These are phyloP conservation scores for Cyprichromis sp. DNA, from an alignment of 2,113 vertebrate species.

Conservation along the genomic window DNA sequence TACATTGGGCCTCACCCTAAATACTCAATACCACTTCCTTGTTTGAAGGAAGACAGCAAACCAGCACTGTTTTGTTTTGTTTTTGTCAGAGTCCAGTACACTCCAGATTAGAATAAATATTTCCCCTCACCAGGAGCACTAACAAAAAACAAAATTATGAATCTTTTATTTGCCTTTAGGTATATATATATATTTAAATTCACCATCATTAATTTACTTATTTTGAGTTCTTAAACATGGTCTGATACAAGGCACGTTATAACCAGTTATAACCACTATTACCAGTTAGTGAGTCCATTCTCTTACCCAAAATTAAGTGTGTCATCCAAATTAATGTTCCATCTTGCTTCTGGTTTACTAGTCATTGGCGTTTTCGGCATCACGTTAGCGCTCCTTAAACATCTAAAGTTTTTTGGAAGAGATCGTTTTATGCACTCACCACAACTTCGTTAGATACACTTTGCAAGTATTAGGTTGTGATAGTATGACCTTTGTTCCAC, in stretches of 20 bases:
- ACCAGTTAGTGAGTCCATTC: background rate
- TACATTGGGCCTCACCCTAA: background rate
- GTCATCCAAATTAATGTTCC: background rate
- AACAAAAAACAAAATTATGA: background rate
- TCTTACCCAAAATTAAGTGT: background rate
- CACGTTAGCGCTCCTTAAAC: accelerated
- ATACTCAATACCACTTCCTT: background rate
- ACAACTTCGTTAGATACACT: background rate
- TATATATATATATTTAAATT: background rate
- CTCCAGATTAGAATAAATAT: background rate
- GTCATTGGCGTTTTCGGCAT: accelerated
- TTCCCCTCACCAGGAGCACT: background rate
- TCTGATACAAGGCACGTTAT: background rate
- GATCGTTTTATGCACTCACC: background rate
- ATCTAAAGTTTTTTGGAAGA: background rate
- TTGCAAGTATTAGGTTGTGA: background rate
- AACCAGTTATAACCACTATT: background rate
- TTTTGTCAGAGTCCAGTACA: background rate
- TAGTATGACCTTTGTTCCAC: background rate
- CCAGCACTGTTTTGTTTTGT: background rate
- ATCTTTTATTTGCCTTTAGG: background rate
- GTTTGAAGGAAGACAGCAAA: background rate
- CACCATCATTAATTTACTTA: background rate
- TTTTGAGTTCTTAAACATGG: background rate
- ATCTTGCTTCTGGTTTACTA: accelerated